phyloP scores from a whole-genome alignment of 1,140 invertebrate genomes.

The Danaus plexippus region DNA sequence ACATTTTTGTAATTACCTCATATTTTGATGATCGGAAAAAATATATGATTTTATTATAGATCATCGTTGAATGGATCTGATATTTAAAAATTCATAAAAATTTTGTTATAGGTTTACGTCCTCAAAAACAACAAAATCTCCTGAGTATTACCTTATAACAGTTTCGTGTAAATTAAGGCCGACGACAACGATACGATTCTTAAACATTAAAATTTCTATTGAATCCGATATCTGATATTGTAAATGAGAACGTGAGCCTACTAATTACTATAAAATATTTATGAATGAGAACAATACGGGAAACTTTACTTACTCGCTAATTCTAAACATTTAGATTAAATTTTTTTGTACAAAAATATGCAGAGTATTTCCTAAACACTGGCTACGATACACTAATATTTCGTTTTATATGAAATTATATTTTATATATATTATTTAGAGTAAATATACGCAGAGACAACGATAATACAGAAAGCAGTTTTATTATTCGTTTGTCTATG shows the following conservation, averaged over 20 bases:
- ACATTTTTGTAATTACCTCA: no score
- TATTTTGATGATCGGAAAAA: no score
- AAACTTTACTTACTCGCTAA: conserved; percentile 29
- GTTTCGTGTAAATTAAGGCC: no score
- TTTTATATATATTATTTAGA: conserved; percentile 21
- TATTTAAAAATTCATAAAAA: no score
- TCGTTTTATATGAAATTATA: conserved; percentile 20
- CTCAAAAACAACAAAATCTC: no score
- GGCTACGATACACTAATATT: conserved; percentile 37
- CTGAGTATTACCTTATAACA: no score
- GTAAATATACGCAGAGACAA: conserved; percentile 32
- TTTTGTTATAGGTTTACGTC: no score
- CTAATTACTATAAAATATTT: conserved; percentile 36
- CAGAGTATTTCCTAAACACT: conserved; percentile 53
- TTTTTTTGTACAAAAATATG: conserved; percentile 63
- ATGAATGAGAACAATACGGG: conserved; percentile 46
- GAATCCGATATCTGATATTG: no score
- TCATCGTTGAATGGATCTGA: no score
- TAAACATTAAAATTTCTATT: no score
- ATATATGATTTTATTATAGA: no score
- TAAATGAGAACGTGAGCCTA: conserved; percentile 7
- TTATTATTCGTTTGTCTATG: conserved; percentile 24
- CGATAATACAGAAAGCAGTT: conserved; percentile 13
- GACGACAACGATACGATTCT: no score
- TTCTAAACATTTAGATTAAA: conserved; percentile 39